These are phyloP conservation scores for Trichogramma pretiosum DNA, from an alignment of 1,140 invertebrate genomes.

Conservation along the genomic window DNA sequence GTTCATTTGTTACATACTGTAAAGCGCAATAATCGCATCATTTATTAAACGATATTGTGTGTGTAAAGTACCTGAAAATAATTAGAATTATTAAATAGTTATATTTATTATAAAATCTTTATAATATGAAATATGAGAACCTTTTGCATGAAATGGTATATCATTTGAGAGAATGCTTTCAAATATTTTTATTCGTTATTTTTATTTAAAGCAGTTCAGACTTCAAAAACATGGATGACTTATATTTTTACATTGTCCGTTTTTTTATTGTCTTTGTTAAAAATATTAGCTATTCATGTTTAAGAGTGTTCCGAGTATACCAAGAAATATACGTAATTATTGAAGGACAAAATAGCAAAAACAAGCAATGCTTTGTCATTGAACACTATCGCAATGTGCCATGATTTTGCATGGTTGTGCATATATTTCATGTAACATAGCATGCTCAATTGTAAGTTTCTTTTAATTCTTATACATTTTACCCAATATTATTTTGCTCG, in stretches of 20 bases:
- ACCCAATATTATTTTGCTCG: too few species aligned
- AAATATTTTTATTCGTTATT: conserved; percentile 3
- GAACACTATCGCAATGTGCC: conserved; percentile 10
- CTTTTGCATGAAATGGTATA: conserved; percentile 1
- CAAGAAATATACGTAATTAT: conserved; percentile 7
- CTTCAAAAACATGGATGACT: too few species aligned
- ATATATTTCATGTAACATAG: conserved; percentile 4
- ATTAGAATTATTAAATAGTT: conserved; percentile 27
- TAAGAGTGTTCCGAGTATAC: conserved; percentile 17
- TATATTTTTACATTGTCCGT: too few species aligned
- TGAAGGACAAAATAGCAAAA: not conserved
- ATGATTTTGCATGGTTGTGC: conserved; percentile 11
- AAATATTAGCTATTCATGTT: too few species aligned
- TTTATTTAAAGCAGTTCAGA: conserved; percentile 9
- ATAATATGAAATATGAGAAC: conserved; percentile 4
- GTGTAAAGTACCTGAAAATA: conserved; percentile 46
- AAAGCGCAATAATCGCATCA: conserved; percentile 28
- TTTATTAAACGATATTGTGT: conserved; percentile 38
- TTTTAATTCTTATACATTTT: not conserved
- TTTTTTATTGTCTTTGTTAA: too few species aligned
- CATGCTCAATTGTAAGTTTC: conserved; percentile 12
- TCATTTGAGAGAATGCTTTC: not conserved
- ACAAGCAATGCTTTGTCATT: conserved; percentile 8
- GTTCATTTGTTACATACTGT: conserved; percentile 11
- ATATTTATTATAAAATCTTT: conserved; percentile 10